A percentile compares a stretch with the other conserved stretches of the same genome.
Conservation (phyloP, 2,888 invertebrate genomes). For the Anaspis maculata region DNA sequence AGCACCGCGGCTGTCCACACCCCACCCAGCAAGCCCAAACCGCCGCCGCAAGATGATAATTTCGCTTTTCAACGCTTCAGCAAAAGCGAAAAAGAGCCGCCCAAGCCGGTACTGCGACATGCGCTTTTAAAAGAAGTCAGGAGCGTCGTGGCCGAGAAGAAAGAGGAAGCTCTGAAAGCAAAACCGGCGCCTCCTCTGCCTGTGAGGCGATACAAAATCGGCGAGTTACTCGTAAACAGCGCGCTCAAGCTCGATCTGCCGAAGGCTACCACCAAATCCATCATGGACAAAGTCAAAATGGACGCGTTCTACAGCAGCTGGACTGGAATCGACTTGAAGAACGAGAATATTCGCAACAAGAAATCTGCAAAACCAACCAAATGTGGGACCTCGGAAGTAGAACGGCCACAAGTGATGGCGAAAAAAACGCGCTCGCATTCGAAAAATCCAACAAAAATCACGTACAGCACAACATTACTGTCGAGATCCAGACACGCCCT, state of each 20-base stretch:
- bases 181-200: neutral
- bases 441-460: neutral
- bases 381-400: neutral
- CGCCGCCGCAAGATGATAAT: neutral
- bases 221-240: neutral
- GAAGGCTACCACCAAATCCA: no score
- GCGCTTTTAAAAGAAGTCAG: no score
- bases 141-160: neutral
- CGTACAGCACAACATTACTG: no score
- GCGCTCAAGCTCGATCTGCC: no score
- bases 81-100: neutral
- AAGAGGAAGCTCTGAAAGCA: neutral
- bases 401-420: neutral
- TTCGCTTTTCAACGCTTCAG: neutral
- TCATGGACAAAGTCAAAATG: no score
- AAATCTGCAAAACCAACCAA: no score
- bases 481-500: neutral
- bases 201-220: neutral
- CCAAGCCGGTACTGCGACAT: neutral
- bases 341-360: no score
- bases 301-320: no score
- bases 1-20: slow-evolving; percentile 2
- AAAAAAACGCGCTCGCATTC: neutral
- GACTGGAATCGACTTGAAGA: no score
- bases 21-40: neutral